Percentiles rank a stretch among this genome's conserved stretches.
Evolutionary conservation across 2,113 vertebrate genomes (phyloP).

Genomic region (Pan troglodytes): NHGRI_mPanTro3-v2.1_pri NC_072413.2:63368001-63368500

Average conservation of each 20-base stretch:
- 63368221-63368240: not conserved
- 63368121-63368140: too few relatives aligned
- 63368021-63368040: accelerated
- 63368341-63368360: not conserved
- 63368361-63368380: not conserved
- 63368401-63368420: not conserved
- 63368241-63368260: constrained; percentile 47
- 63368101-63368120: too few relatives aligned
- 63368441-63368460: not conserved
- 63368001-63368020: too few relatives aligned
- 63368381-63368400: not conserved
- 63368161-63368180: not conserved
- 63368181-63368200: constrained; percentile 6
- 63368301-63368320: not conserved
- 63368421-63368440: not conserved
- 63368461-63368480: not conserved
- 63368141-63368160: too few relatives aligned
- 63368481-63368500: not conserved
- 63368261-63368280: constrained; percentile 19
- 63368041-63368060: too few relatives aligned
- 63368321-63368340: constrained; percentile 18
- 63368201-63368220: not conserved
- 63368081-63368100: too few relatives aligned
- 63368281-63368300: constrained; percentile 42
- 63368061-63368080: too few relatives aligned